Base-by-base conservation (phyloP, 2,888 invertebrate genomes). In the Rapana venosa region DNA sequence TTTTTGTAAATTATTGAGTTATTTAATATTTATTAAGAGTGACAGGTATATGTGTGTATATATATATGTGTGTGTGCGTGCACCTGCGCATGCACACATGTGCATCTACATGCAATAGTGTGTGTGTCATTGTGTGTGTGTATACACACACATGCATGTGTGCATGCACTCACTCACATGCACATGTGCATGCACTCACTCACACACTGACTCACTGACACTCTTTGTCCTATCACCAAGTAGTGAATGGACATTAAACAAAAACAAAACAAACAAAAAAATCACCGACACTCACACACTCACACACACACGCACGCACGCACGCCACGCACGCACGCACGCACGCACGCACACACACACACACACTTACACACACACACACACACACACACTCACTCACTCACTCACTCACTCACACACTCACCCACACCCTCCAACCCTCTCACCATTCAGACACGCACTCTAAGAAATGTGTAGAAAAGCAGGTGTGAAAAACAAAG, bases 291-390 rank as follows among this genome's bases (percentile, higher is more conserved):
- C 32, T 17, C 79, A 79, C 79, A 47, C 83, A 83, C 83, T 8
- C 83, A 47, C 83, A 47, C 83, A 47, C 83, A n/a, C 83, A 83
- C 83, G 22, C 83, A 83, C 83, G 32, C 35, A 35, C 83, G n/a
- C 35, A 26, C 74, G 22, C 74, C 8, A 74, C 74, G 22, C 74
- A 74, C 74, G 22, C 74, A 74, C 74, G 22, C 74, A 74, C 74
- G 22, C 74, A 74, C 74, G 22, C 74, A 74, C 74, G 22, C 74
- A 74, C 74, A 74, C 74, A 74, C 74, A 74, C 74, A 15, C 17
- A 74, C 74, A 70, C 70, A 70, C 15, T 22, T 5, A 22, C 70
- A 70, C 70, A 26, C 22, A 22, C 26, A 22, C 5, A 70, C 5
- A 70, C 15, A 22, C 26, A 70, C 17, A 70, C 70, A 70, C 13